Base-by-base conservation (phyloP, 2,888 invertebrate species). In the Bimastos eiseni region DNA sequence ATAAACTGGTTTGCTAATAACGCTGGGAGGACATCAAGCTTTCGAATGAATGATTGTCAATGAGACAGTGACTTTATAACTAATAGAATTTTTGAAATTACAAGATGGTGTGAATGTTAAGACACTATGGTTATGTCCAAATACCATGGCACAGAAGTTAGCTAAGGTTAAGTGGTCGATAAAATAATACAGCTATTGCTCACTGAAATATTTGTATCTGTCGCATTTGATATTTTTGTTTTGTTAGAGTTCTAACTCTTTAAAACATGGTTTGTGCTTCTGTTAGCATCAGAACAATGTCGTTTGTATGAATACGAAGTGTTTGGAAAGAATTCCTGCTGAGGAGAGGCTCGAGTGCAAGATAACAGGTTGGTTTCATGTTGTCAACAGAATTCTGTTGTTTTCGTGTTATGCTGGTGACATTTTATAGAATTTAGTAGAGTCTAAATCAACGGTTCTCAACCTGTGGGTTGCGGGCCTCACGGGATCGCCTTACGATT, bases 271-370 rank as follows among this genome's bases (percentile, higher is more conserved):
- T 36, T 17, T 86, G 34, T 84, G 19, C 55, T 55, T 86, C 83
- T 83, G 83, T 36, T 90, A 92, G 92, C 90, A 90, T 84, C 90
- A 34, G 34, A 90, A 37, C 19, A 88, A 90, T 44, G 49, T 92
- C 17, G 89, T 90, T 21, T 91, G 91, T 88, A 38, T 19, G 70
- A 89, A 91, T 70, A 49, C 70, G 24, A 92, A 92, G 44, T 91
- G 90, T 37, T 92, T 93, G 36, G 93, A 94, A 89, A 92, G 91
- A 15, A 89, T 94, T 30, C 92, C 93, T 1, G 91, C 90, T 44
- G 93, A 93, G 83, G 94, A 94, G 49, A 92, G 94, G 90, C 93
- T 92, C 17, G 93, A 94, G 33, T 92, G 94, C 8, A 94, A 94
- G 92, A 90, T 94, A 0, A 94, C 94, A 92, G 94, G 94, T 94